Evolutionary conservation across 2,113 vertebrate genomes (phyloP).

Genomic region (Grallaria varia): DNA sequence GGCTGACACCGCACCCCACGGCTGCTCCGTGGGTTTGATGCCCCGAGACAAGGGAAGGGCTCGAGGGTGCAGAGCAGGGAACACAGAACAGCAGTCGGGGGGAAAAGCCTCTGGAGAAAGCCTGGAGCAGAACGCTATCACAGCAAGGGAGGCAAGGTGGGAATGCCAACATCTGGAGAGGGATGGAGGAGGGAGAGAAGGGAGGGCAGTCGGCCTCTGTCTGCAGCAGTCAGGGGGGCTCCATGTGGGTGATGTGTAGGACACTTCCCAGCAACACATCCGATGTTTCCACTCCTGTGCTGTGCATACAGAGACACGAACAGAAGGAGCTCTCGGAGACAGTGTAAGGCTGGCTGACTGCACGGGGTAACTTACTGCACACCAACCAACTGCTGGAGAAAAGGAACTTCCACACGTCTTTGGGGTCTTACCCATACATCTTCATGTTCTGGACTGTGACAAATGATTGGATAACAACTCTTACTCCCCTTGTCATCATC

Average conservation of each 20-base stretch:
- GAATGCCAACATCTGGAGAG: background rate
- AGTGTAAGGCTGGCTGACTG: background rate
- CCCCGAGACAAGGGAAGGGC: background rate
- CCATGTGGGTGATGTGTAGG: background rate
- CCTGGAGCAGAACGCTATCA: background rate
- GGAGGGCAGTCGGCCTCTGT: background rate
- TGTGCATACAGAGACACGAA: background rate
- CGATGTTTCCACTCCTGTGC: background rate
- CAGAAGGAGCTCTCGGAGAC: constrained; percentile 4
- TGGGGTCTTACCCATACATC: constrained; percentile 40
- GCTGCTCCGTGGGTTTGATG: background rate
- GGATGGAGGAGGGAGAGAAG: background rate
- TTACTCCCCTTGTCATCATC: constrained; percentile 61
- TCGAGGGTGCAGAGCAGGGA: background rate
- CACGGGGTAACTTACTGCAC: background rate
- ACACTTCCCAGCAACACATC: background rate
- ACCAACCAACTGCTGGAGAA: background rate
- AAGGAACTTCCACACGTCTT: constrained; percentile 38
- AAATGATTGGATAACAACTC: constrained; percentile 69
- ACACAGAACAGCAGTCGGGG: background rate
- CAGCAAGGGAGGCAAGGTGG: background rate
- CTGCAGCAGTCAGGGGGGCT: background rate
- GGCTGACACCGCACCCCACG: background rate
- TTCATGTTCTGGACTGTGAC: constrained; percentile 61
- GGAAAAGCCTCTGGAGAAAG: background rate